phyloP scores from a whole-genome alignment of 2,888 invertebrate genomes.

The Rhopalosiphum nymphaeae region DNA sequence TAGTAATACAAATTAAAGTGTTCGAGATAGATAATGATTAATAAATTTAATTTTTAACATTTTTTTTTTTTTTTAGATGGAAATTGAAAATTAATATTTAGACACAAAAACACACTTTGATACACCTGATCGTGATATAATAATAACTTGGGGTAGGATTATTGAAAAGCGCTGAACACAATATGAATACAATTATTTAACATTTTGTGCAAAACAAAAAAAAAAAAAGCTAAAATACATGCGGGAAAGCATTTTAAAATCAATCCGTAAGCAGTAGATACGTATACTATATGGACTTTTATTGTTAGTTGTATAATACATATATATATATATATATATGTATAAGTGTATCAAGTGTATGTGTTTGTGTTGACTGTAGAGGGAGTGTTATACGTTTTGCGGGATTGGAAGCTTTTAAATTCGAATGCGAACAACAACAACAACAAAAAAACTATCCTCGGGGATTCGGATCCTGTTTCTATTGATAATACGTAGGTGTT shows the following conservation, averaged over 20 bases:
- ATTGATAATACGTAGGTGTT: not conserved
- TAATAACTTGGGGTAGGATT: not conserved
- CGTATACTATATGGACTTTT: not conserved
- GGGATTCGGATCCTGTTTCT: not conserved
- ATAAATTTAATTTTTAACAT: not conserved
- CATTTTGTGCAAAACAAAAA: not conserved
- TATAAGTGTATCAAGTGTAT: not conserved
- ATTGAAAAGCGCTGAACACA: not conserved
- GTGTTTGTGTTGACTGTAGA: not conserved
- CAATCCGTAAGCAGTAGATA: not conserved
- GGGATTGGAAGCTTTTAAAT: conserved; percentile 16
- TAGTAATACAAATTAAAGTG: not conserved
- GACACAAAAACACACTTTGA: not conserved
- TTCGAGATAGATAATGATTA: not conserved
- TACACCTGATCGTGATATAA: not conserved
- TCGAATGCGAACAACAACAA: not conserved
- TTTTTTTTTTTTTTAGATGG: not conserved
- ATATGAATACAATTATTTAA: not conserved
- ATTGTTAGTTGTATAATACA: too few relatives aligned
- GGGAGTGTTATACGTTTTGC: conserved; percentile 4
- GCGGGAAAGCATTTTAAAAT: not conserved
- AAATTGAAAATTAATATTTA: not conserved
- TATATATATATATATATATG: not conserved
- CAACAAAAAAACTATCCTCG: conserved; percentile 17
- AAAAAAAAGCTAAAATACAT: not conserved